phyloP scores from a whole-genome alignment of 2,113 vertebrate genomes.

The Recurvirostra avosetta region DNA sequence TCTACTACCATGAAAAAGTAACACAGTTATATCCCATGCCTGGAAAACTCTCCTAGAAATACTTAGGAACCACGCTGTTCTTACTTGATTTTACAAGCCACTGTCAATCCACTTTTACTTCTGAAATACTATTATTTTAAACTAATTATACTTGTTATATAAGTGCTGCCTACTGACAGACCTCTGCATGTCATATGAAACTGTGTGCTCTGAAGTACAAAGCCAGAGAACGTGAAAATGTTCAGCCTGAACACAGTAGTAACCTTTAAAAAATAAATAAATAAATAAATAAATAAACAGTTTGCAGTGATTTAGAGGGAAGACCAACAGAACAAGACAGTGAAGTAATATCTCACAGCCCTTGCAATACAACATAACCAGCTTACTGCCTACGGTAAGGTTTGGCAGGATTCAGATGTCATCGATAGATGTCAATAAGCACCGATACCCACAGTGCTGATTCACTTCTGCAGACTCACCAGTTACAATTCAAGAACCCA shows the following conservation, averaged over 20 bases:
- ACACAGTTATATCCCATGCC: rapidly evolving
- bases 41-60: neutral
- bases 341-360: neutral
- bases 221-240: neutral
- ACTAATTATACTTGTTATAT: neutral
- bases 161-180: neutral
- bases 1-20: neutral
- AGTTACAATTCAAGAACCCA: neutral
- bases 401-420: neutral
- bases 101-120: neutral
- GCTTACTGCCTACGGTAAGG: neutral
- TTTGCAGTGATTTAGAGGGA: neutral
- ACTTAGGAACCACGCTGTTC: neutral
- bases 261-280: neutral
- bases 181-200: neutral
- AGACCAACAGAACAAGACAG: neutral
- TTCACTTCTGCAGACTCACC: neutral
- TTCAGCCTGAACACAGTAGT: neutral
- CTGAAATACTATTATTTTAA: neutral
- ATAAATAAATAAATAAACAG: neutral
- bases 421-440: rapidly evolving
- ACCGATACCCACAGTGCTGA: neutral
- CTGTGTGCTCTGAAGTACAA: neutral
- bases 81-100: neutral
- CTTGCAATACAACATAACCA: neutral